Evolutionary conservation across 2,797 vertebrate genomes (phyloP).

Genomic region (Pelodytes ibericus): DNA sequence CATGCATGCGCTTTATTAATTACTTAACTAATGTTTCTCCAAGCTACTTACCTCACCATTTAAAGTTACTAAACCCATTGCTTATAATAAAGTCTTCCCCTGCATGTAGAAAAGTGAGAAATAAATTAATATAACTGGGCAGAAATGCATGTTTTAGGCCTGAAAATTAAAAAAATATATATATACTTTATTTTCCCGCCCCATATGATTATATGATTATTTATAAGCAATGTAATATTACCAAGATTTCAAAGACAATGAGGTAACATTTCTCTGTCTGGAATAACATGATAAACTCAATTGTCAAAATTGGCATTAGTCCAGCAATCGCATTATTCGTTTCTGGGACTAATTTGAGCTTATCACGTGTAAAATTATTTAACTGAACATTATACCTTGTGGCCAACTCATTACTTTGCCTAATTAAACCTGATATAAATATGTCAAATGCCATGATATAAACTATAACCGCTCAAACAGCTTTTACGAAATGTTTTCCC

Average conservation of each 20-base stretch:
- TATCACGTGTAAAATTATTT: slow-evolving; percentile 43
- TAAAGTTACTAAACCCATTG: slow-evolving; percentile 33
- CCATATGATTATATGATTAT: too few relatives aligned
- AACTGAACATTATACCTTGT: slow-evolving; percentile 14
- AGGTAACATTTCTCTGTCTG: too few relatives aligned
- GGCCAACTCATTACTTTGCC: slow-evolving; percentile 26
- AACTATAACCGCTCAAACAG: slow-evolving; percentile 22
- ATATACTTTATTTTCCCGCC: too few relatives aligned
- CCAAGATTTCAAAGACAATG: too few relatives aligned
- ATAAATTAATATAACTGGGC: background rate
- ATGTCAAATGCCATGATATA: slow-evolving; percentile 27
- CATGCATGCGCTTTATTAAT: slow-evolving; percentile 23
- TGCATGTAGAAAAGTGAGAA: slow-evolving; percentile 31
- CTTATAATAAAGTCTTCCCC: background rate
- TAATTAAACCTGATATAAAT: slow-evolving; percentile 37
- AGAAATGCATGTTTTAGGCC: slow-evolving; percentile 19
- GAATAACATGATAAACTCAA: background rate
- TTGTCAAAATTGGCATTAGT: slow-evolving; percentile 1
- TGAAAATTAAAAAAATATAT: too few relatives aligned
- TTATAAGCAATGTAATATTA: too few relatives aligned
- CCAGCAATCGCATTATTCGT: background rate
- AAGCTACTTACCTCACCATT: background rate
- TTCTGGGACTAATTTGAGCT: background rate
- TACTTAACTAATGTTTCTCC: background rate
- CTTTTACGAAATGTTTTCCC: background rate